Conservation (phyloP, 2,888 invertebrate genomes). For the Dorcus hopei region DNA sequence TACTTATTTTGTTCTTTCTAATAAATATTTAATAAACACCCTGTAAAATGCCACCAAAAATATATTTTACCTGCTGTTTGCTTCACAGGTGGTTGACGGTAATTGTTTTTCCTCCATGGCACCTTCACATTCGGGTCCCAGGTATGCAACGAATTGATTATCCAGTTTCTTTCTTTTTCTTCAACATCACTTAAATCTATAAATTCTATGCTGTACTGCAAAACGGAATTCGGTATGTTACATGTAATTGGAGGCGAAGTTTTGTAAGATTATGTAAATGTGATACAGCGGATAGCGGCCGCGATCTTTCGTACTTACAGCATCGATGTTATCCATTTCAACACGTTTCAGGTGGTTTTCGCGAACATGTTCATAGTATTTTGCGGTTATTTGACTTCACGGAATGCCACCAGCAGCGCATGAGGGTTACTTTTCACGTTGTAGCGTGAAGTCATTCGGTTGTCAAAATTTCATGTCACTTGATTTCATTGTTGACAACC, state of each 20-base stretch:
- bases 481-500: too few relatives aligned
- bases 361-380: constrained; percentile 7
- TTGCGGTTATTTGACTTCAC: constrained; percentile 1
- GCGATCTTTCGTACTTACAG: constrained; percentile 6
- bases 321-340: constrained; percentile 9
- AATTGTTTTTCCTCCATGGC: constrained; percentile 40
- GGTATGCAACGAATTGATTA: constrained; percentile 59
- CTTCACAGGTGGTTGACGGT: constrained; percentile 15
- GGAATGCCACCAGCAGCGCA: constrained; percentile 16
- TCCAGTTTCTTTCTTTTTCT: constrained; percentile 63
- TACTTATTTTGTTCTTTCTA: too few relatives aligned
- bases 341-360: constrained; percentile 4
- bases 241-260: too few relatives aligned
- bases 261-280: too few relatives aligned
- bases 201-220: constrained; percentile 54
- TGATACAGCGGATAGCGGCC: not conserved
- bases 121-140: constrained; percentile 46
- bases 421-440: constrained; percentile 19
- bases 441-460: not conserved
- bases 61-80: constrained; percentile 12
- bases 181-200: constrained; percentile 71
- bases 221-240: not conserved
- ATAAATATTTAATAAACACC: too few relatives aligned
- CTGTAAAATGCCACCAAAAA: not conserved
- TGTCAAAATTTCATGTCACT: too few relatives aligned